These are phyloP conservation scores for Agapornis canus DNA, from an alignment of 2,797 vertebrate species.

Conservation along the genomic window DNA sequence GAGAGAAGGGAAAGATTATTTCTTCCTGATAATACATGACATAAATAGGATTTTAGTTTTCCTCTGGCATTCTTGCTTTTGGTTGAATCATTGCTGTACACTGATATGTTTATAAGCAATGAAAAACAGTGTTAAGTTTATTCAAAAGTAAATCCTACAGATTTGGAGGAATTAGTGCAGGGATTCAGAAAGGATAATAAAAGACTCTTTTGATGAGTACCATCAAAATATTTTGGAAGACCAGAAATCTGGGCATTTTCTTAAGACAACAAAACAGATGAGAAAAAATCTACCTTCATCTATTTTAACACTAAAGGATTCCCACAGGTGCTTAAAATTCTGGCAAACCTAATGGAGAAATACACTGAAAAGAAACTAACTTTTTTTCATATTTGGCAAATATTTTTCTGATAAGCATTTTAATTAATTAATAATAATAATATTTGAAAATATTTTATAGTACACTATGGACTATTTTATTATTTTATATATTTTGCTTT, in stretches of 20 bases:
- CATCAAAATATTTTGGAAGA: background rate
- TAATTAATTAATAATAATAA: background rate
- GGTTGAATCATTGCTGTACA: background rate
- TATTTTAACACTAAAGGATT: background rate
- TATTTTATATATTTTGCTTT: background rate
- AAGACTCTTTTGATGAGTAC: background rate
- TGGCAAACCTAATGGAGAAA: background rate
- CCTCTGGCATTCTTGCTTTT: conserved; percentile 13
- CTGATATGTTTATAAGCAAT: conserved; percentile 1
- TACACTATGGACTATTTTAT: background rate
- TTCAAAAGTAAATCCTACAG: conserved; percentile 27
- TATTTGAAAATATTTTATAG: background rate
- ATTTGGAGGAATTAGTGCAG: background rate
- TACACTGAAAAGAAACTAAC: background rate
- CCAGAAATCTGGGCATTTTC: background rate
- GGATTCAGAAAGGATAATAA: conserved; percentile 20
- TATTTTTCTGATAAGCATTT: background rate
- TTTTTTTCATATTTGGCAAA: background rate
- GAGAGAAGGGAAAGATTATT: background rate
- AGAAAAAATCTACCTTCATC: background rate
- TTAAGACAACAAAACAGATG: background rate
- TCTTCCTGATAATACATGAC: conserved; percentile 18
- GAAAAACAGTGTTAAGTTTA: background rate
- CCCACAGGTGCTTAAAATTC: background rate
- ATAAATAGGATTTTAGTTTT: conserved; percentile 13